Percentiles rank a stretch among this genome's conserved stretches.
Conservation (phyloP, 2,113 vertebrate species). For the Paramisgurnus dabryanus region DNA sequence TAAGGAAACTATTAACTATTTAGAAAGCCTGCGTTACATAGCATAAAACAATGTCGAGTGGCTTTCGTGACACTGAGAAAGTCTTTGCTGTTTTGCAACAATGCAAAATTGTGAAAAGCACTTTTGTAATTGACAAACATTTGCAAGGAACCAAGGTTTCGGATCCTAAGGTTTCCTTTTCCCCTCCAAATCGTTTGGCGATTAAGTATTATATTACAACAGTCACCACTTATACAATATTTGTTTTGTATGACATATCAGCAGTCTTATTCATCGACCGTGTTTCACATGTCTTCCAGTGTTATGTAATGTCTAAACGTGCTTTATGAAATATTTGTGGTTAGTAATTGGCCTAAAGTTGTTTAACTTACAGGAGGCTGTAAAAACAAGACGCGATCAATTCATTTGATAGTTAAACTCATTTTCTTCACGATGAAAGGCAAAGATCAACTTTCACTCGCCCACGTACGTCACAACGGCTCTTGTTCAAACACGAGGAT, state of each 20-base stretch:
- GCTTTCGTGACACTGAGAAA: too few species aligned
- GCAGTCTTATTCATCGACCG: not conserved
- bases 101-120: too few species aligned
- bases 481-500: constrained; percentile 6
- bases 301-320: not conserved
- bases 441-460: not conserved
- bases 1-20: too few species aligned
- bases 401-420: not conserved
- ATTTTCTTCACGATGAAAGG: constrained; percentile 1
- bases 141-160: too few species aligned
- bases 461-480: not conserved
- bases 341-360: constrained; percentile 3
- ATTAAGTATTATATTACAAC: not conserved
- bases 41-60: too few species aligned
- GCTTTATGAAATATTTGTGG: not conserved
- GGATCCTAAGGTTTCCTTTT: not conserved
- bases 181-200: not conserved
- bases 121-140: too few species aligned
- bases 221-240: not conserved
- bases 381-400: not conserved
- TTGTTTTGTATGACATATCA: not conserved
- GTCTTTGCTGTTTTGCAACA: too few species aligned
- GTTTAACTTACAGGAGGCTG: not conserved
- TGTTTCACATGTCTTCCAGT: not conserved
- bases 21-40: too few species aligned